A percentile compares a stretch with the other conserved stretches of the same genome.
phyloP scores from a whole-genome alignment of 2,797 vertebrate species.

The Hybognathus amarus region DNA sequence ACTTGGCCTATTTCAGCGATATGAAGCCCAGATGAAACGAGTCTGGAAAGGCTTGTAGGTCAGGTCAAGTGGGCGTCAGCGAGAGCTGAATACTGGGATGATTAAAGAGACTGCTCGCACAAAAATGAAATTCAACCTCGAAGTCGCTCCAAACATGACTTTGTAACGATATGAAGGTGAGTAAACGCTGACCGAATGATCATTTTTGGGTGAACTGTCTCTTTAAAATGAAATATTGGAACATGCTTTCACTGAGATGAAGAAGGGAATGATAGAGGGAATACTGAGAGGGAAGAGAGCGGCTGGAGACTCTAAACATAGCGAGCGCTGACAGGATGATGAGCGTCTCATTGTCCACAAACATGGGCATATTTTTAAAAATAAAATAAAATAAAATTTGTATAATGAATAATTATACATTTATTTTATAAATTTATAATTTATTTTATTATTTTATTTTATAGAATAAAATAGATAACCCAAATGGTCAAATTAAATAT shows the following conservation, averaged over 20 bases:
- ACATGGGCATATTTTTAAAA: slow-evolving; percentile 9
- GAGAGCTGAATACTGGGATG: neutral
- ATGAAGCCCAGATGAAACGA: slow-evolving; percentile 12
- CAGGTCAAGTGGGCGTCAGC: slow-evolving; percentile 52
- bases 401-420: too few relatives aligned
- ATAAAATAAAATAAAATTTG: too few relatives aligned
- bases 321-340: slow-evolving; percentile 43
- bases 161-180: neutral
- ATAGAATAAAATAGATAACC: too few relatives aligned
- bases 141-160: neutral
- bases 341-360: slow-evolving; percentile 56
- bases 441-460: too few relatives aligned
- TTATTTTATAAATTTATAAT: too few relatives aligned
- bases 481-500: too few relatives aligned
- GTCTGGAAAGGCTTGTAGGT: slow-evolving; percentile 45
- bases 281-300: neutral
- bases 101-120: neutral
- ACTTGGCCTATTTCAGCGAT: slow-evolving; percentile 43
- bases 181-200: neutral
- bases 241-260: neutral
- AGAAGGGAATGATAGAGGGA: neutral
- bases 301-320: slow-evolving; percentile 39
- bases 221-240: neutral
- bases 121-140: neutral
- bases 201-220: neutral